These are phyloP conservation scores for Anguilla obscura DNA, from an alignment of 2,797 vertebrate species.

Conservation along the genomic window DNA sequence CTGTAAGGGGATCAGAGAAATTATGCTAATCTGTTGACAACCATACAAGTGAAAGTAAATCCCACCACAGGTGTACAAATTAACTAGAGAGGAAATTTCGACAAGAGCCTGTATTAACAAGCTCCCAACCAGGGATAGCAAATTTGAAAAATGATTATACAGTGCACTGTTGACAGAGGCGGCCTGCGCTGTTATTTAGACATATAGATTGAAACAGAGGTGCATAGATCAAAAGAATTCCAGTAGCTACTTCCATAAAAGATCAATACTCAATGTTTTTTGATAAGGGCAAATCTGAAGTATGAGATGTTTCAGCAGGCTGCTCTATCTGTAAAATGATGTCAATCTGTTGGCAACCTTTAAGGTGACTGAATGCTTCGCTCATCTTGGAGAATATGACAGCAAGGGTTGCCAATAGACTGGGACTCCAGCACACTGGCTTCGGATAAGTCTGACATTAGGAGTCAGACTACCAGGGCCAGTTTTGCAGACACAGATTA, in stretches of 20 bases:
- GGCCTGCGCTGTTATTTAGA: not conserved
- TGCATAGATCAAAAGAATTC: not conserved
- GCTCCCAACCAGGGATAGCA: not conserved
- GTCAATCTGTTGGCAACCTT: not conserved
- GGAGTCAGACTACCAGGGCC: not conserved
- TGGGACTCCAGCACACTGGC: not conserved
- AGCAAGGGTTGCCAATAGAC: not conserved
- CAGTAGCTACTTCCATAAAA: not conserved
- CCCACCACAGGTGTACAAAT: not conserved
- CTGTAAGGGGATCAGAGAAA: not conserved
- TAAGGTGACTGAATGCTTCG: not conserved
- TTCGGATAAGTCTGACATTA: not conserved
- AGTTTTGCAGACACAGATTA: too few relatives aligned
- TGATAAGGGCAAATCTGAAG: not conserved
- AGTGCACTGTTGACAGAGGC: not conserved
- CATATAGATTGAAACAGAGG: not conserved
- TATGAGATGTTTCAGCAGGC: not conserved
- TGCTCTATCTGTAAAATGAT: not conserved
- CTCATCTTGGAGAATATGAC: not conserved
- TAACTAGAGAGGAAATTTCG: not conserved
- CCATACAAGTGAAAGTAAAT: not conserved
- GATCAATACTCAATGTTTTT: not conserved
- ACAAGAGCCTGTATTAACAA: not conserved
- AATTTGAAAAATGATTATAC: not conserved
- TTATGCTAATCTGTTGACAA: not conserved